phyloP scores from a whole-genome alignment of 2,797 vertebrate genomes.

The Darevskia mixta region DNA sequence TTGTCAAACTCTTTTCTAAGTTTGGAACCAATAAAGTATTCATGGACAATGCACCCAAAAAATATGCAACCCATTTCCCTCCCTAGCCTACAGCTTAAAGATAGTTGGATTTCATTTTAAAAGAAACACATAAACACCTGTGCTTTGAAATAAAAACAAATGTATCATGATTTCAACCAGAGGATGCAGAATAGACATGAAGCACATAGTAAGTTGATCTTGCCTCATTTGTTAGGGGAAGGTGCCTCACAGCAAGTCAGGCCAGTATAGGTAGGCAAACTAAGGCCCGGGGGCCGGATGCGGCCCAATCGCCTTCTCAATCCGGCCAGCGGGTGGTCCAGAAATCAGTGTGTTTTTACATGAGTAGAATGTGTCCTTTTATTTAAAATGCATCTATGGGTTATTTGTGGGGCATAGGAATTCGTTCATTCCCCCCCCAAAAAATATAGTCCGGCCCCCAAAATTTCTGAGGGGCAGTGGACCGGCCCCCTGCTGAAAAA shows the following conservation, averaged over 20 bases:
- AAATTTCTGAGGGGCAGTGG: too few species aligned
- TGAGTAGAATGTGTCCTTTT: too few species aligned
- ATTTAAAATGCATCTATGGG: too few species aligned
- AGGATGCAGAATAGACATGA: background rate
- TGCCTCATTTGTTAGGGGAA: background rate
- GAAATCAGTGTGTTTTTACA: too few species aligned
- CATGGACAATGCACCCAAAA: slow-evolving; percentile 46
- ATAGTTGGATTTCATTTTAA: slow-evolving; percentile 26
- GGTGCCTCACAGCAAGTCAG: background rate
- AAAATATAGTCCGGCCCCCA: too few species aligned
- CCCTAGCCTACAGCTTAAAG: slow-evolving; percentile 48
- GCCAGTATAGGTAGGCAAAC: too few species aligned
- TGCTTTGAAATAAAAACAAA: background rate
- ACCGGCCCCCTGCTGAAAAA: too few species aligned
- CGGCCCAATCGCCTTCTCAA: too few species aligned
- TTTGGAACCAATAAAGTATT: slow-evolving; percentile 64
- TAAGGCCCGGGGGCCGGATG: too few species aligned
- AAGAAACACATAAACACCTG: background rate
- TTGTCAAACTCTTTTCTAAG: slow-evolving; percentile 61
- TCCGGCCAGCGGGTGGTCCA: too few species aligned
- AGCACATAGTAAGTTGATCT: background rate
- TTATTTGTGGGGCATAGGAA: too few species aligned
- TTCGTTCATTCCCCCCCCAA: too few species aligned
- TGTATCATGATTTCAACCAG: background rate
- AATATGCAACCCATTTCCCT: slow-evolving; percentile 24